Evolutionary conservation across 2,113 vertebrate species (phyloP).

Genomic region (Microcebus griseorufus): DNA sequence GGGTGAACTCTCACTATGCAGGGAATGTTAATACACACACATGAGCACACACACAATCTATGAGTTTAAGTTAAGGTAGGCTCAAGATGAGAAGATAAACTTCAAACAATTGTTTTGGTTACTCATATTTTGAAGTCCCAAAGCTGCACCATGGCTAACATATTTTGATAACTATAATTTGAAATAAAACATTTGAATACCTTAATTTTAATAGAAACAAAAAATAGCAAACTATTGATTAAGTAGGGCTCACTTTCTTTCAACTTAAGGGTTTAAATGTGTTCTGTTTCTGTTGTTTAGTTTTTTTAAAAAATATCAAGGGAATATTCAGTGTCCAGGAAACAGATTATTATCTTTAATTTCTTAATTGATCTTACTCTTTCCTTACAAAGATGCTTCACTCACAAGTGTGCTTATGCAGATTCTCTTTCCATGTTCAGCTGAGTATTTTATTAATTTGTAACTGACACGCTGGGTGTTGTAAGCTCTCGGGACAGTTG

Average conservation of each 20-base stretch:
- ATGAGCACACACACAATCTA: too few species aligned
- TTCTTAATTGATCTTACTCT: background rate
- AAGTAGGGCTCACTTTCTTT: background rate
- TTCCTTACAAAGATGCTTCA: background rate
- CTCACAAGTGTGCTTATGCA: background rate
- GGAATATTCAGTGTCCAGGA: background rate
- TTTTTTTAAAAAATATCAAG: background rate
- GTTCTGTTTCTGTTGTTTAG: background rate
- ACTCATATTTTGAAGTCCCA: background rate
- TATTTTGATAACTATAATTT: background rate
- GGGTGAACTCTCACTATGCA: background rate
- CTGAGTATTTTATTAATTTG: background rate
- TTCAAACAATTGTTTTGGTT: background rate
- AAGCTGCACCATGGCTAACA: background rate
- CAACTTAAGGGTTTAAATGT: background rate
- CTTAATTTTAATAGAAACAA: background rate
- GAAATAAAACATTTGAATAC: background rate
- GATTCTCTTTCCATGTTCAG: background rate
- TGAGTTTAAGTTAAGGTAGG: background rate
- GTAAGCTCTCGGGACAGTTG: background rate
- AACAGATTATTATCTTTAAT: background rate
- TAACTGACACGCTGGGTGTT: background rate
- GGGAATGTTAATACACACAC: too few species aligned
- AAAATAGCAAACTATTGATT: background rate
- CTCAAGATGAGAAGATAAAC: background rate